These are phyloP conservation scores for Spermophilus dauricus DNA, from an alignment of 2,113 vertebrate genomes.

Conservation along the genomic window DNA sequence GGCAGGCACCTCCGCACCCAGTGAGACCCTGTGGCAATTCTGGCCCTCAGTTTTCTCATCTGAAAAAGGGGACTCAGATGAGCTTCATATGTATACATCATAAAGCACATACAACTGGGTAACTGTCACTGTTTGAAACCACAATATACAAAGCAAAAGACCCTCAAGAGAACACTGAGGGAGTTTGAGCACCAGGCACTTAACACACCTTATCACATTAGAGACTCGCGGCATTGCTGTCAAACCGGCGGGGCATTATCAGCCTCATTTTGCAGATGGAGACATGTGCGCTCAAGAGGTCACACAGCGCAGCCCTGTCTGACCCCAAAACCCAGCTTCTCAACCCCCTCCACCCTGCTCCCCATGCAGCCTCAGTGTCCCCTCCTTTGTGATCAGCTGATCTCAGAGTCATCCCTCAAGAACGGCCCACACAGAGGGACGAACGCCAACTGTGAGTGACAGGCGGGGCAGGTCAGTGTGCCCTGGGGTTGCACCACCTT, in stretches of 20 bases:
- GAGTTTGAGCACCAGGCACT: not conserved
- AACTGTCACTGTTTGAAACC: not conserved
- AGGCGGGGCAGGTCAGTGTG: not conserved
- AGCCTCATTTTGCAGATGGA: not conserved
- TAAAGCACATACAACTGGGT: not conserved
- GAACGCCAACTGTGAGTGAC: not conserved
- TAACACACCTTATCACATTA: rapidly evolving
- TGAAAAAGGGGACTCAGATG: not conserved
- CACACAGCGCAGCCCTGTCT: slow-evolving; percentile 9
- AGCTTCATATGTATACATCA: not conserved
- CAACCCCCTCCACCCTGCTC: not conserved
- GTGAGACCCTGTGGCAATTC: not conserved
- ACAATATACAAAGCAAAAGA: not conserved
- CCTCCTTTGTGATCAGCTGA: not conserved
- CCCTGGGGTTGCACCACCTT: not conserved
- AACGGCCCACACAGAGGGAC: not conserved
- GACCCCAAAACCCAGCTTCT: slow-evolving; percentile 68
- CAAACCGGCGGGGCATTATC: not conserved
- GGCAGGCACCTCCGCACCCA: no score
- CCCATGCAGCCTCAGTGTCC: not conserved
- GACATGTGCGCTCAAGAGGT: not conserved
- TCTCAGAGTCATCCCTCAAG: not conserved
- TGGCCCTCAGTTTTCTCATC: slow-evolving; percentile 25
- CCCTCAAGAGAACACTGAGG: not conserved
- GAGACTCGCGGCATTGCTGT: not conserved